phyloP scores from a whole-genome alignment of 2,113 vertebrate genomes.

The Ornithorhynchus anatinus region DNA sequence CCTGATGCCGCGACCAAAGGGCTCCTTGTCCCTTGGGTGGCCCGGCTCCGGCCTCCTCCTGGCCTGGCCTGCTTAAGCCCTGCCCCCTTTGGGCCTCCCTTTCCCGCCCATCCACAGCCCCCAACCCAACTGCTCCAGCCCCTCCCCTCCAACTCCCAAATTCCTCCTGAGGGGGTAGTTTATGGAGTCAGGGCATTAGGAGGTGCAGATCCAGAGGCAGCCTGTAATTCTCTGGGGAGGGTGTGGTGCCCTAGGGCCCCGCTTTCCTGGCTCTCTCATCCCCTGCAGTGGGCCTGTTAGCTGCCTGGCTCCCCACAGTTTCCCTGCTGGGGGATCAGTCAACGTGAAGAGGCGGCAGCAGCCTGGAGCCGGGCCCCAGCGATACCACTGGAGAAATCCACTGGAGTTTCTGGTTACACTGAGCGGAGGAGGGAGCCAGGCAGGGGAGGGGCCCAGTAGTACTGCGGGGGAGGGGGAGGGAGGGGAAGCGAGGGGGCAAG shows the following conservation, averaged over 20 bases:
- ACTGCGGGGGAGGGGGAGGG: background rate
- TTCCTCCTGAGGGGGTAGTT: conserved; percentile 32
- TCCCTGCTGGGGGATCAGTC: conserved; percentile 26
- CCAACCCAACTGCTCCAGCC: conserved; percentile 7
- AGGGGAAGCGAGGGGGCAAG: background rate
- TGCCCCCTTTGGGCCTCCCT: too few species aligned
- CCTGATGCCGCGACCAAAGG: too few species aligned
- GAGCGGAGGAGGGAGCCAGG: conserved; percentile 10
- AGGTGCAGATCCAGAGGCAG: too few species aligned
- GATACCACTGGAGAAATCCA: too few species aligned
- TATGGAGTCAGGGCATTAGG: conserved; percentile 34
- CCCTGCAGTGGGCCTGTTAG: background rate
- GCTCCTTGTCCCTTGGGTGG: too few species aligned
- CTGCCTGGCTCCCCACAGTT: background rate
- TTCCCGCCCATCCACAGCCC: too few species aligned
- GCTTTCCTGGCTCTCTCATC: background rate
- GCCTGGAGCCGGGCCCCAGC: too few species aligned
- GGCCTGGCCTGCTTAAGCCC: too few species aligned
- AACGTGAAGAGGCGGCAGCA: conserved; percentile 10
- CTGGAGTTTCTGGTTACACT: conserved; percentile 57
- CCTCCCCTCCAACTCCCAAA: conserved; percentile 29
- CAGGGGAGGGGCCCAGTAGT: conserved; percentile 25
- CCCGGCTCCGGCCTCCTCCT: too few species aligned
- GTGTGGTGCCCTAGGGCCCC: too few species aligned
- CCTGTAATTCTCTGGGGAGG: too few species aligned